These are phyloP conservation scores for Bombylius discolor DNA, from an alignment of 2,888 invertebrate species.

Conservation along the genomic window DNA sequence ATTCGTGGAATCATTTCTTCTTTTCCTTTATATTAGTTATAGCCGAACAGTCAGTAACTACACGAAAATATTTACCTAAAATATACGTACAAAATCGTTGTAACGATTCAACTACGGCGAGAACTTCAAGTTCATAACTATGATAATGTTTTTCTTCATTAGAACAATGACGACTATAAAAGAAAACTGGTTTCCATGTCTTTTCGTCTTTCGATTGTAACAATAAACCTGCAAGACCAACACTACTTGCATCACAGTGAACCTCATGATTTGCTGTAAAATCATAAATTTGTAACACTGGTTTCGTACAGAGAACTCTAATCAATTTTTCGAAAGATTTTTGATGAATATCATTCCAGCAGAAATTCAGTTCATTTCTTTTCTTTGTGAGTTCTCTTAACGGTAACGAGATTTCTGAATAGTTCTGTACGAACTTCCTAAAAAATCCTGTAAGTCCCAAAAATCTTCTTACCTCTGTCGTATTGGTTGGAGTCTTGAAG, in stretches of 20 bases:
- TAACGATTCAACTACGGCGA: too few species aligned
- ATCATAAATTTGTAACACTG: constrained; percentile 19
- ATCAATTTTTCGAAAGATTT: constrained; percentile 19
- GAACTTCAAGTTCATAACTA: neutral
- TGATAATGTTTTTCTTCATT: constrained; percentile 24
- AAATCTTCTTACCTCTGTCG: constrained; percentile 18
- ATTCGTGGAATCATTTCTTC: too few species aligned
- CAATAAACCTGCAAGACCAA: neutral
- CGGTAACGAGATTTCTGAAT: constrained; percentile 15
- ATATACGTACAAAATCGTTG: neutral
- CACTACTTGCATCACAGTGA: neutral
- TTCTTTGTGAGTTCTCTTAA: constrained; percentile 10
- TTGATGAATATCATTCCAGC: constrained; percentile 12
- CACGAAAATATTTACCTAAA: neutral
- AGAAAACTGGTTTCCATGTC: constrained; percentile 21
- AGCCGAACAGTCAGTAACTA: neutral
- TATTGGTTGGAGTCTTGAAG: constrained; percentile 13
- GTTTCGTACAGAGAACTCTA: constrained; percentile 15
- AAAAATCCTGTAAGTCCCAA: too few species aligned
- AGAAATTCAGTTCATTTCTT: constrained; percentile 7
- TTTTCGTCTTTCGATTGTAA: constrained; percentile 2
- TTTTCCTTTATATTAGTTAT: neutral
- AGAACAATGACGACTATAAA: constrained; percentile 23
- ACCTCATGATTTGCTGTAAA: constrained; percentile 9
- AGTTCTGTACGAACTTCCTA: constrained; percentile 17